phyloP scores from a whole-genome alignment of 2,888 invertebrate genomes.

The Pandemis corylana region DNA sequence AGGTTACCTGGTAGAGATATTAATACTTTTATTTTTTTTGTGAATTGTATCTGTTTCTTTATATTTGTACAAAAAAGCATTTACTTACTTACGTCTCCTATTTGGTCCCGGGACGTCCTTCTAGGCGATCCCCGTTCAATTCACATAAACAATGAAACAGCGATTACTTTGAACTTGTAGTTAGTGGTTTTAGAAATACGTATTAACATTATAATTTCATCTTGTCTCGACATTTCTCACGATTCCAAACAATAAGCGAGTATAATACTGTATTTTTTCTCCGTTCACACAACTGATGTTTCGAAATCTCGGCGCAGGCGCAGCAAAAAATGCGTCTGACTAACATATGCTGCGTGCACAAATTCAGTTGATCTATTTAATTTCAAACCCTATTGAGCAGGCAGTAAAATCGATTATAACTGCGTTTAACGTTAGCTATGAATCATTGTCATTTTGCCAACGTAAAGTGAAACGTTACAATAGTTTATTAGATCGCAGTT shows the following conservation, averaged over 20 bases:
- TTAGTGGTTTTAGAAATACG: too few species aligned
- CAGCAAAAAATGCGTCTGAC: slow-evolving; percentile 9
- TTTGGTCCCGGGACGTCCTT: too few species aligned
- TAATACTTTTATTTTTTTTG: too few species aligned
- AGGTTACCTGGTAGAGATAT: too few species aligned
- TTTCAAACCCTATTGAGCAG: background rate
- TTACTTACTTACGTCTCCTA: too few species aligned
- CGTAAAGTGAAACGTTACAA: slow-evolving; percentile 5
- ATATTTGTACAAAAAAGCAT: too few species aligned
- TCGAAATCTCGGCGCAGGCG: slow-evolving; percentile 5
- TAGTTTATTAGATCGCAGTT: background rate
- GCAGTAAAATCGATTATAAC: background rate
- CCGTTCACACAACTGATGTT: slow-evolving; percentile 21
- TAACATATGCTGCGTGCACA: slow-evolving; percentile 8
- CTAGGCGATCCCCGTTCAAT: too few species aligned
- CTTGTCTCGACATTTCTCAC: slow-evolving; percentile 20
- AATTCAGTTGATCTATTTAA: background rate
- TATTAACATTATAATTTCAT: background rate
- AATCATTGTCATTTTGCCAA: background rate
- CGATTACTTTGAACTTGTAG: too few species aligned
- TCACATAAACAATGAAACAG: too few species aligned
- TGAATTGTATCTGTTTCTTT: too few species aligned
- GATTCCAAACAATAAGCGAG: slow-evolving; percentile 23
- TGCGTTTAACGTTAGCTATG: background rate
- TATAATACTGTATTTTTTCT: slow-evolving; percentile 29